These are phyloP conservation scores for Phortica magna DNA, from an alignment of 2,888 invertebrate genomes.

Conservation along the genomic window DNA sequence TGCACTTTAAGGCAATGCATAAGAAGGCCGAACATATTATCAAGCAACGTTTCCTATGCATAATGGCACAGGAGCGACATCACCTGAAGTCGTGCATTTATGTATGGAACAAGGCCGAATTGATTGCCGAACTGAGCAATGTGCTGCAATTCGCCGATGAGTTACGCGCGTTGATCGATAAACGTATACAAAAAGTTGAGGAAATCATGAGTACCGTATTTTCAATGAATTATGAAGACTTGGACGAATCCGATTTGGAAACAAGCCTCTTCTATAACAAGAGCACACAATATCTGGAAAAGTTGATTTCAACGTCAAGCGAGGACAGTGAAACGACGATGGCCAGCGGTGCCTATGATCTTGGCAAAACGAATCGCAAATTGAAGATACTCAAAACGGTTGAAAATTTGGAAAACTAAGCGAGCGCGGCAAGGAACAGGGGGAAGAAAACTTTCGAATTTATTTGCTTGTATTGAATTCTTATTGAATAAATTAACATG, in stretches of 20 bases:
- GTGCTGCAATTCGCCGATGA: constrained; percentile 42
- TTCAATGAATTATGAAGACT: neutral
- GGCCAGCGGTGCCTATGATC: no score
- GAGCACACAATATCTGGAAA: no score
- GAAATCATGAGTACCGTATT: neutral
- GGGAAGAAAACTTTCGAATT: no score
- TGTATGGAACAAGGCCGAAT: constrained; percentile 40
- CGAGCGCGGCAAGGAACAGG: no score
- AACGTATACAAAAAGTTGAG: constrained; percentile 32
- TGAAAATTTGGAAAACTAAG: no score
- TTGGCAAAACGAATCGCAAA: no score
- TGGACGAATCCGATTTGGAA: neutral
- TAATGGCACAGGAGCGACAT: neutral
- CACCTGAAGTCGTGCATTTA: constrained; percentile 33
- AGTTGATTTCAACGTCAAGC: no score
- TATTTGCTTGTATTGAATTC: no score
- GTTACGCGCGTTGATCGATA: constrained; percentile 38
- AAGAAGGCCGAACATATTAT: constrained; percentile 35
- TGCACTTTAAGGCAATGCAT: constrained; percentile 40
- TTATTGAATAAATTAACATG: no score
- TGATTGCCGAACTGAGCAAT: constrained; percentile 44
- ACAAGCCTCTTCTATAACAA: no score
- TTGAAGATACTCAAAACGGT: no score
- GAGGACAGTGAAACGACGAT: no score
- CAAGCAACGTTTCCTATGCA: constrained; percentile 20